Evolutionary conservation across 2,113 vertebrate species (phyloP), one percentile per base, ranked within the genome.

Genomic region (Cynoglossus semilaevis): DNA sequence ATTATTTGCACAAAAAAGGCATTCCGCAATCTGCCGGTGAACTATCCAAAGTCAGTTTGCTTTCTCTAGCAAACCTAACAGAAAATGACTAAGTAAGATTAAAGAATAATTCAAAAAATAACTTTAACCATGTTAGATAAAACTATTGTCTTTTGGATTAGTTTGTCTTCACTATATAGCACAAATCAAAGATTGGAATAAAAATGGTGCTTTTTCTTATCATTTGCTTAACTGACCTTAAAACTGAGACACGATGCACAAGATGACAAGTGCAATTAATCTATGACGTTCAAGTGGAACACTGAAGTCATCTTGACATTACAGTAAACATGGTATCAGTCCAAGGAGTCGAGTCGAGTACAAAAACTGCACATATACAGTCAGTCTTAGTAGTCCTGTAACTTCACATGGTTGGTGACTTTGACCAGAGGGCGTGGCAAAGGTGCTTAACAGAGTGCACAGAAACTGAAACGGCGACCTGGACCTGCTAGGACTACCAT

Each of bases 361-460:
- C 22, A 18, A 70, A 69, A 59, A 48, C 42, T 55, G 36, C 19
- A 62, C 47, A 70, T 59, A 17, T 42, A 60, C 48, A 67, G 29
- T 46, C 58, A 41, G 46, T 56, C 46, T 36, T 38, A 42, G 17
- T 59, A 53, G 55, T 81, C 54, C 51, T 57, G 35, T 12, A 40
- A 15, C 51, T 65, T 63, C 34, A 59, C 37, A 40, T 38, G 29
- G 37, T 67, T 53, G 40, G 68, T 76, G 80, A 87, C 82, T 87
- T 89, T 87, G 84, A 80, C 84, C 82, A 59, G 79, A 79, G 86
- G 87, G 88, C 19, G 87, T 79, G 89, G 60, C 60, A 76, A 61
- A 85, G 69, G 70, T 70, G 58, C 63, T 70, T 55, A 65, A 76
- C 34, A 66, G 72, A 77, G 67, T 37, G 70, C 49, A 81, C 49